These are phyloP conservation scores for Candidula unifasciata DNA, from an alignment of 2,888 invertebrate genomes.

Conservation along the genomic window DNA sequence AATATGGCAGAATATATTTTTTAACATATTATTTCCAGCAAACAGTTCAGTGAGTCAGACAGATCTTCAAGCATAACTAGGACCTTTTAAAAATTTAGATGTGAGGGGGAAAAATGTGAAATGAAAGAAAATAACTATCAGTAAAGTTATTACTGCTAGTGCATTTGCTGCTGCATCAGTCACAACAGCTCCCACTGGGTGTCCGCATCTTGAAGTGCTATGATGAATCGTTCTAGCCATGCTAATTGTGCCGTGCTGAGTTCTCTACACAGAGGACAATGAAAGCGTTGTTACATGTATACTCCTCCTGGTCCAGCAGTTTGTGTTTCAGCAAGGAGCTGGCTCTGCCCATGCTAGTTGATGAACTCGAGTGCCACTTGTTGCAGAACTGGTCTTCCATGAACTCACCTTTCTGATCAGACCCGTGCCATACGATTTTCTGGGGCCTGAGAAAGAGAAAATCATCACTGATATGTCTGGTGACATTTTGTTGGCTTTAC, in stretches of 20 bases:
- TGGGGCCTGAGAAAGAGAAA: conserved; percentile 85
- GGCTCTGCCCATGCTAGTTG: conserved; percentile 87
- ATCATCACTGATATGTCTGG: not conserved
- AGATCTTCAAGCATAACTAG: not conserved
- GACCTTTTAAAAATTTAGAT: not conserved
- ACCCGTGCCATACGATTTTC: conserved; percentile 97
- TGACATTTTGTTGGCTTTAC: not conserved
- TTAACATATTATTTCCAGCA: not conserved
- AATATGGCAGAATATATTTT: too few species aligned
- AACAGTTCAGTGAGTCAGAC: not conserved
- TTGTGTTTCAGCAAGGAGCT: conserved; percentile 87
- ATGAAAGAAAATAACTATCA: not conserved
- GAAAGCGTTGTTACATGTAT: conserved; percentile 91
- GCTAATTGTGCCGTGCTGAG: conserved; percentile 58
- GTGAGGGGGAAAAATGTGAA: not conserved
- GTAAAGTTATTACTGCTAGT: not conserved
- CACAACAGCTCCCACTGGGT: conserved; percentile 1
- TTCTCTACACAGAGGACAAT: conserved; percentile 92
- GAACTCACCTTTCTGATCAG: conserved; percentile 89
- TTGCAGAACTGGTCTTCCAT: conserved; percentile 92
- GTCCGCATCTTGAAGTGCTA: not conserved
- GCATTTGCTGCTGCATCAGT: not conserved
- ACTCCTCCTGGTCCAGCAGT: conserved; percentile 87
- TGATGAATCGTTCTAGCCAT: not conserved
- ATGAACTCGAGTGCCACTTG: conserved; percentile 90